Evolutionary conservation across 1,140 invertebrate species (phyloP).

Genomic region (Diabrotica virgifera): DNA sequence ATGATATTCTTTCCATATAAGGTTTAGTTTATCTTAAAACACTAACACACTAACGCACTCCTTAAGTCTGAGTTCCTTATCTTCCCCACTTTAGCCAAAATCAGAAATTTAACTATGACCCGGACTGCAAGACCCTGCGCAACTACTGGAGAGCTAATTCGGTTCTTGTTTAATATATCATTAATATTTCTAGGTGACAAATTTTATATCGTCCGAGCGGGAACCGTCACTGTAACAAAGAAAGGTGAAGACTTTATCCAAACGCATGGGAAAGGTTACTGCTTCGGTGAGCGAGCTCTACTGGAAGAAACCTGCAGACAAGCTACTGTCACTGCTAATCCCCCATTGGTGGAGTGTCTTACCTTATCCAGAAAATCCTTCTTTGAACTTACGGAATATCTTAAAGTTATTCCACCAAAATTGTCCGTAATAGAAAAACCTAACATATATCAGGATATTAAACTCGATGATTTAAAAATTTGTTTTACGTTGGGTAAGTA

Average conservation of each 20-base stretch:
- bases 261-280: constrained; percentile 67
- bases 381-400: constrained; percentile 34
- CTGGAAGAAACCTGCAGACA: constrained; percentile 75
- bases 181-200: constrained; percentile 70
- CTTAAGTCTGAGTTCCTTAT: no score
- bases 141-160: no score
- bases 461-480: constrained; percentile 70
- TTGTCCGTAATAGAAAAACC: constrained; percentile 3
- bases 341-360: constrained; percentile 86
- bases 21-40: no score
- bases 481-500: no score
- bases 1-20: no score
- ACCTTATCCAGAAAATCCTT: constrained; percentile 75
- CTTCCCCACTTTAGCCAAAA: no score
- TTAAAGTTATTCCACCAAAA: constrained; percentile 45
- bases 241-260: constrained; percentile 57
- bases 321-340: constrained; percentile 83
- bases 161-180: neutral
- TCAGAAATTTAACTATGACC: no score
- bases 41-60: no score
- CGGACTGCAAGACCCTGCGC: no score
- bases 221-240: constrained; percentile 77
- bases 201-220: constrained; percentile 95
- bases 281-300: constrained; percentile 77
- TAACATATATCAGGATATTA: constrained; percentile 64